phyloP scores from a whole-genome alignment of 2,797 vertebrate genomes.

The Columba guinea region DNA sequence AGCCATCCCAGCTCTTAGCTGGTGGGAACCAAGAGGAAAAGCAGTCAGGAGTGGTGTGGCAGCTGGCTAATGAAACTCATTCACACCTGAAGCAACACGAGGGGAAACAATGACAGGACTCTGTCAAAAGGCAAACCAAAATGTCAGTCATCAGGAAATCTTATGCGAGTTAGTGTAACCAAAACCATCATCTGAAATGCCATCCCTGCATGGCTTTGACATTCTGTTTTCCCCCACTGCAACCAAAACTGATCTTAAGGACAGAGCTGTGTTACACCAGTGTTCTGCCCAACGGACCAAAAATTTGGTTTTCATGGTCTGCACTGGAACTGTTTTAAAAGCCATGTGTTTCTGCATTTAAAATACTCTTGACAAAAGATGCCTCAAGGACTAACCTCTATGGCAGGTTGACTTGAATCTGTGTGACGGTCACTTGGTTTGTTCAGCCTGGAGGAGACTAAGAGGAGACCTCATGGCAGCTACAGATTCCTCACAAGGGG shows the following conservation, averaged over 20 bases:
- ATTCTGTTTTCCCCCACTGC: neutral
- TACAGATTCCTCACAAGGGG: too few relatives aligned
- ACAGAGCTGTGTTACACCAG: neutral
- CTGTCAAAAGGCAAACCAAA: neutral
- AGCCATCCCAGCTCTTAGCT: neutral
- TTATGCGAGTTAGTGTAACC: neutral
- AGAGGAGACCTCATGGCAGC: too few relatives aligned
- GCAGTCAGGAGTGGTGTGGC: neutral
- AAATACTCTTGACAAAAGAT: neutral
- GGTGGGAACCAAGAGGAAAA: neutral
- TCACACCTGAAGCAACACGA: neutral
- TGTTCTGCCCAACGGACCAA: fast-evolving
- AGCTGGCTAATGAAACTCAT: constrained; percentile 2
- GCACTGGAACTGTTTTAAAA: neutral
- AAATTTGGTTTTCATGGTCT: neutral
- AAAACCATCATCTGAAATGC: neutral
- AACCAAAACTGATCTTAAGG: neutral
- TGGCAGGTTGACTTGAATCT: neutral
- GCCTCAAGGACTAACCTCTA: neutral
- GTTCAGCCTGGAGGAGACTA: too few relatives aligned
- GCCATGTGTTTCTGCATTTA: neutral
- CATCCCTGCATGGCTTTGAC: neutral
- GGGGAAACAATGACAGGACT: neutral
- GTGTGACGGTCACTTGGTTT: neutral
- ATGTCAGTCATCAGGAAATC: neutral